Conservation (phyloP, 2,113 vertebrate species). For the Rhegmatorhina hoffmannsi region DNA sequence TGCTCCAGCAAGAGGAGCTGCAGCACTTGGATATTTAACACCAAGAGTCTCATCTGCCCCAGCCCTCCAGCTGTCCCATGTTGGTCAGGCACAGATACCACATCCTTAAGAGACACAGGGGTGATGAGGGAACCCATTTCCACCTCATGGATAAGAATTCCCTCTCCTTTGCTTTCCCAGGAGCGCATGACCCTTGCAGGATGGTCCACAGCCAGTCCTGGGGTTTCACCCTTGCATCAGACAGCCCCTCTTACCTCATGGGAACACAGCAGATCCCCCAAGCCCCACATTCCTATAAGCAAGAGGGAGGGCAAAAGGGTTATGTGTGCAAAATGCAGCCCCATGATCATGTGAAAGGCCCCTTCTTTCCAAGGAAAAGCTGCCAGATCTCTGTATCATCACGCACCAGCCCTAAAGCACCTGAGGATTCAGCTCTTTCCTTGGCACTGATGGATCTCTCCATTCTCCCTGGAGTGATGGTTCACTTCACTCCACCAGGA, state of each 20-base stretch:
- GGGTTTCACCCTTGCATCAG: background rate
- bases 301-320: background rate
- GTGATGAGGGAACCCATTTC: background rate
- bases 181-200: accelerated
- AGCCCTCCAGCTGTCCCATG: accelerated
- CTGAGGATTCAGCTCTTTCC: background rate
- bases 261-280: background rate
- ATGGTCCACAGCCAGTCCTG: accelerated
- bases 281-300: accelerated
- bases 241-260: background rate
- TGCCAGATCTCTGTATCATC: background rate
- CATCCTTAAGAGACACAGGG: background rate
- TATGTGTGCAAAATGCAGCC: background rate
- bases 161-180: background rate
- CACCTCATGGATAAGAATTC: background rate
- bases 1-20: background rate
- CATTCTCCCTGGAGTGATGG: background rate
- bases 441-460: background rate
- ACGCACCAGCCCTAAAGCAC: background rate
- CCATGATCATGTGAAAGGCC: accelerated
- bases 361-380: background rate
- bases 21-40: background rate
- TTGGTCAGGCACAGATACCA: accelerated
- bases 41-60: accelerated
- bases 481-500: background rate